Base-by-base conservation (phyloP, 1,140 invertebrate genomes). In the Acromyrmex heyeri region DNA sequence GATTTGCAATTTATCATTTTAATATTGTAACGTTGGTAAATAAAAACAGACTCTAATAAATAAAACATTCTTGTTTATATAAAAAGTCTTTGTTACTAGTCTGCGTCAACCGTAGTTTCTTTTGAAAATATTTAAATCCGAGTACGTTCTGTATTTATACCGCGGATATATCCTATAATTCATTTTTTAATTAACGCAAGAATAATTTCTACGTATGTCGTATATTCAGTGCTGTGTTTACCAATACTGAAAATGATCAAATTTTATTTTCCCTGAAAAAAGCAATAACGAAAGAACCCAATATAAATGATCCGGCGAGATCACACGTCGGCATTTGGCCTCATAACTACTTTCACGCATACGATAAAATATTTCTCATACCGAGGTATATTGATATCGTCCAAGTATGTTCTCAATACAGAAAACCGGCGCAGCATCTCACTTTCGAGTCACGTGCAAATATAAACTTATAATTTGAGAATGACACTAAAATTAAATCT, bases 321-420 rank as follows among this genome's bases (percentile, higher is more conserved):
- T 77, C 70, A 59, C 77, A 59, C 81, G 50, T 77, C 21, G 87
- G 87, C 44, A 90, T 90, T 90, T 88, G 87, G 75, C 61, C 88
- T 64, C 67, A 86, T 88, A 88, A 88, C 87, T 78, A 88, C n/a
- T 85, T 59, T 76, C 67, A 21, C 38, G 75, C 44, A 73, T 21
- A 76, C 55, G 67, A 87, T 90, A 82, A 90, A 88, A 86, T 90
- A 65, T 44, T 69, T 77, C 53, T 67, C 82, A 86, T 86, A 87
- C 87, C 87, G 8, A 57, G 38, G 87, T 55, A 82, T 88, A 89
- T 90, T 86, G 79, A 90, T 90, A 57, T 57, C 69, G 44, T 44
- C 72, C 73, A 62, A 38, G 50, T 67, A 86, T 78, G 85, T 77
- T 70, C 48, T 30, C 14, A 77, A 77, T 78, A 21, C 16, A 78